Evolutionary conservation across 1,140 invertebrate genomes (phyloP).

Genomic region (Leucophenga varia): DNA sequence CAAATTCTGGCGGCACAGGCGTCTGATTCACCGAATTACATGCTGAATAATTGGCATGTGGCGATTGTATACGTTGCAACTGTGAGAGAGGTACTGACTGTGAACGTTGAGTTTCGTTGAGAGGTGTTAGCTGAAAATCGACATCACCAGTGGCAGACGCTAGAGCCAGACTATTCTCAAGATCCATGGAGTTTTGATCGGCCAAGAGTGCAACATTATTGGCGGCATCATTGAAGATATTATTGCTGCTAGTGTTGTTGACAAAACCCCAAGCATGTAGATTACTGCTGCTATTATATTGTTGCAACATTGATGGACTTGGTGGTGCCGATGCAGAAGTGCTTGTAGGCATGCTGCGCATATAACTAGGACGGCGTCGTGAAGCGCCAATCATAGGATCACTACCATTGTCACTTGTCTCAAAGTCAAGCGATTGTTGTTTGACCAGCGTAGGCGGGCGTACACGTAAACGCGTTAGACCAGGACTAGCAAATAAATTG

Average conservation of each 20-base stretch:
- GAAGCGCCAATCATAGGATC: constrained; percentile 50
- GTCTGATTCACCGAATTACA: no score
- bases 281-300: constrained; percentile 27
- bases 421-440: constrained; percentile 45
- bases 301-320: constrained; percentile 46
- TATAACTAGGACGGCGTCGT: constrained; percentile 35
- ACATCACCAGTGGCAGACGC: constrained; percentile 24
- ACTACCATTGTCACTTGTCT: constrained; percentile 22
- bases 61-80: constrained; percentile 38
- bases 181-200: constrained; percentile 46
- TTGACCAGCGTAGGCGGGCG: constrained; percentile 35
- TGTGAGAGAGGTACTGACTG: constrained; percentile 51
- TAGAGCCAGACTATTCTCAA: constrained; percentile 44
- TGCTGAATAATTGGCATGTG: constrained; percentile 14
- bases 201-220: constrained; percentile 31
- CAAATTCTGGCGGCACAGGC: background rate
- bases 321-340: constrained; percentile 52
- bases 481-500: constrained; percentile 82
- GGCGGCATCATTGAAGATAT: constrained; percentile 15
- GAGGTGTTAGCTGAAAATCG: no score
- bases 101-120: constrained; percentile 47
- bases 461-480: constrained; percentile 67
- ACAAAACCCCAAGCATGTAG: no score
- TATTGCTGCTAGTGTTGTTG: constrained; percentile 23
- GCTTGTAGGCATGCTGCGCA: constrained; percentile 33